Conservation (phyloP, 1,140 invertebrate species). For the Drosophila setifemur region DNA sequence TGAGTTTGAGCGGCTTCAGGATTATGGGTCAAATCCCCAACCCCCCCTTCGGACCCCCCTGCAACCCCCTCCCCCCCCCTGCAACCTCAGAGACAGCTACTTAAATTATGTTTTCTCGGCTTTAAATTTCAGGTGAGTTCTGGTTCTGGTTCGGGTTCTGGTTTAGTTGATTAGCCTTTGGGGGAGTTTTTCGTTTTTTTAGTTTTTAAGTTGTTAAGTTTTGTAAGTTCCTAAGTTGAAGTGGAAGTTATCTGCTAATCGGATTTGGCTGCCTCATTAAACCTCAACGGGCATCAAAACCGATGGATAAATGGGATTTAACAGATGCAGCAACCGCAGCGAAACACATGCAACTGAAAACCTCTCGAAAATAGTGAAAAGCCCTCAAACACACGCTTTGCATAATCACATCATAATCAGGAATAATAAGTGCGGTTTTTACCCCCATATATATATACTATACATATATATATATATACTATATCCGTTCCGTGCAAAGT, state of each 20-base stretch:
- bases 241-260: constrained; percentile 32
- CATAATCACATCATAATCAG: constrained; percentile 62
- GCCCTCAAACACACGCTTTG: neutral
- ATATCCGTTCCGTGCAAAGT: constrained; percentile 28
- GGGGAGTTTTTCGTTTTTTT: too few species aligned
- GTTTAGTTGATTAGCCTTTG: neutral
- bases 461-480: too few species aligned
- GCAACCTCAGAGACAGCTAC: constrained; percentile 12
- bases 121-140: constrained; percentile 19
- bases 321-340: too few species aligned
- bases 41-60: neutral
- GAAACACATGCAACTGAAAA: too few species aligned
- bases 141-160: too few species aligned
- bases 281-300: too few species aligned
- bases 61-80: neutral
- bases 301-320: too few species aligned
- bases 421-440: constrained; percentile 63
- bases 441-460: constrained; percentile 20
- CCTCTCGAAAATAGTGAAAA: too few species aligned
- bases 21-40: constrained; percentile 32
- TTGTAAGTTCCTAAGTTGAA: neutral
- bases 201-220: too few species aligned
- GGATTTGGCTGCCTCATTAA: constrained; percentile 38
- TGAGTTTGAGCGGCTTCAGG: constrained; percentile 49
- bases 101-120: constrained; percentile 33